Percentiles rank a stretch among this genome's conserved stretches.
These are phyloP conservation scores for Drosophila sordidapex DNA, from an alignment of 2,888 invertebrate genomes.

Conservation along the genomic window DNA sequence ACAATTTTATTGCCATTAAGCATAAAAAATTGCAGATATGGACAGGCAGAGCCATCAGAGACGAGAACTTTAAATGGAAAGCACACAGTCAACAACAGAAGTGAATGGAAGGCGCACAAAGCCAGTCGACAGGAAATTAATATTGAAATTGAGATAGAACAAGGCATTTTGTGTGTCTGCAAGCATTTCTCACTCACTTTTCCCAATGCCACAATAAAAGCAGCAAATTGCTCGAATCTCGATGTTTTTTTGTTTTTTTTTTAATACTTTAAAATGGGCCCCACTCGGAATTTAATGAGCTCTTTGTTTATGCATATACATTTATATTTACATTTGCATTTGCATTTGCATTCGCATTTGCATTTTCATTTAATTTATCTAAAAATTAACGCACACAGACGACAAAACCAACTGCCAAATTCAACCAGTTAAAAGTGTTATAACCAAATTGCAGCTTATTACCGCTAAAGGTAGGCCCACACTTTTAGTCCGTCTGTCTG, in stretches of 20 bases:
- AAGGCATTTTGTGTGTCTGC: no score
- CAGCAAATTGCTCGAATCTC: not conserved
- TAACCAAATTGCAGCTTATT: conserved; percentile 74
- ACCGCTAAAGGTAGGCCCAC: conserved; percentile 40
- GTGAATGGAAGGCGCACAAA: not conserved
- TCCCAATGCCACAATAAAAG: not conserved
- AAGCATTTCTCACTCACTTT: not conserved
- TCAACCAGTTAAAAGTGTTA: conserved; percentile 33
- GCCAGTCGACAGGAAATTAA: conserved; percentile 10
- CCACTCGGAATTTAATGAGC: conserved; percentile 59
- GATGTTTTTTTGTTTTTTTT: not conserved
- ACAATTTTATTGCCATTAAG: not conserved
- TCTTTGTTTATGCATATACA: conserved; percentile 57
- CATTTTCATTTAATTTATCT: conserved; percentile 56
- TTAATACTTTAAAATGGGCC: not conserved
- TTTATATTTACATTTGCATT: conserved; percentile 27
- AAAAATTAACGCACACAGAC: conserved; percentile 61
- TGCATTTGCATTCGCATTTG: not conserved
- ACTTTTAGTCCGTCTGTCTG: not conserved
- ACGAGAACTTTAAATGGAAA: not conserved
- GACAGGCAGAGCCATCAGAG: not conserved
- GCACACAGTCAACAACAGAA: not conserved
- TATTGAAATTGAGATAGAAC: conserved; percentile 3
- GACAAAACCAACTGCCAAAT: conserved; percentile 10
- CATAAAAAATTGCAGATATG: not conserved